Base-by-base conservation (phyloP, 2,797 vertebrate species). In the Galago senegalensis region DNA sequence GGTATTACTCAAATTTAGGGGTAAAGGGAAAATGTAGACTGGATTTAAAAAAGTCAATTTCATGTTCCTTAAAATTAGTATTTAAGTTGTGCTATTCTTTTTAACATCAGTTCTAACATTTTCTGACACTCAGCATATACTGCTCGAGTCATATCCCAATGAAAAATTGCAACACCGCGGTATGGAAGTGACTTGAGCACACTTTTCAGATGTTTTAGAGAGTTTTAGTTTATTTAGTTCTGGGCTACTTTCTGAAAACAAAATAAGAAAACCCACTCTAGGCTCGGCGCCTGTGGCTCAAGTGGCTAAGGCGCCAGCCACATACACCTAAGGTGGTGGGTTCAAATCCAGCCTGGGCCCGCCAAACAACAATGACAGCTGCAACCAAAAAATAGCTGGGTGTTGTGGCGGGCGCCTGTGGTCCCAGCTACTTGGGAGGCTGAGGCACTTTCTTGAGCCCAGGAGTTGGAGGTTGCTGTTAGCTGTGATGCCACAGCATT, bases 61-160 rank as follows among this genome's bases (percentile, higher is more conserved):
- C 1, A 1, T 75, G 7, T 75, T 37, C 14, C 37, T 91, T 61
- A 67, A 95, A 34, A 7, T 89, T 56, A 81, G 21, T 79, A 49
- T 56, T 70, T 90, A 87, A 94, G 89, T 91, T 96, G 31, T 88
- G 25, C 37, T 76, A 40, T n/a, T 85, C 73, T 77, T 79, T 87
- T 17, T 69, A 60, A 69, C 9, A 8, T 58, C 5, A 63, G n/a
- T 73, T 60, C 58, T 83, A 31, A 75, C 1, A 11, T 69, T 94
- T 87, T 67, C 70, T 79, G 46, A 17, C 46, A 70, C 46, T 29
- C 23, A 61, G 31, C 27, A 72, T 25, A 88, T 37, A 46, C 10
- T 27, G 79, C 65, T 43, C 65, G 63, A 60, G 7, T 72, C 86
- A 37, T 18, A 23, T 16, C 46, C 56, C 27, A 61, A 70, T 31